These are phyloP conservation scores for Medauroidea extradentata DNA, from an alignment of 1,140 invertebrate species.

Conservation along the genomic window DNA sequence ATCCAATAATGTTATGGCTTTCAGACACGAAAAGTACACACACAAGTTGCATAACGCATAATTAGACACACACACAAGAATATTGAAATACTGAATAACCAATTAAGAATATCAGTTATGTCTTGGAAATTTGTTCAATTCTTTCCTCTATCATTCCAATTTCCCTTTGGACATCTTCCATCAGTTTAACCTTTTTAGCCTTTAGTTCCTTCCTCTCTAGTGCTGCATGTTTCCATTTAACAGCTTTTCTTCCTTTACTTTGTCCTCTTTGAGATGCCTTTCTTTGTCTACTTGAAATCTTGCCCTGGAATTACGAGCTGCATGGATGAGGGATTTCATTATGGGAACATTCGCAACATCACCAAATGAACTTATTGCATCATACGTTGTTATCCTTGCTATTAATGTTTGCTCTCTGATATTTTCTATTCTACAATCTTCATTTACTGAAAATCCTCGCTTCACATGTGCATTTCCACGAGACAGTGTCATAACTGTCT, in stretches of 20 bases:
- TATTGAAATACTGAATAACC: too few relatives aligned
- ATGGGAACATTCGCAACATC: constrained; percentile 8
- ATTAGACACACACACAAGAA: too few relatives aligned
- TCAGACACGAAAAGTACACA: too few relatives aligned
- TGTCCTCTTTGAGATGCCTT: constrained; percentile 2
- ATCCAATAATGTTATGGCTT: too few relatives aligned
- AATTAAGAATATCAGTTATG: too few relatives aligned
- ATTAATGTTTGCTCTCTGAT: constrained; percentile 20
- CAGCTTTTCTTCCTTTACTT: not conserved
- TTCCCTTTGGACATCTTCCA: too few relatives aligned
- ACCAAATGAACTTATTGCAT: constrained; percentile 5
- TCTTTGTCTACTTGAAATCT: constrained; percentile 13
- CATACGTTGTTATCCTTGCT: constrained; percentile 19
- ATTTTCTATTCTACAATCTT: constrained; percentile 24
- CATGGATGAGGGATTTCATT: constrained; percentile 8
- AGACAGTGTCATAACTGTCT: constrained; percentile 5
- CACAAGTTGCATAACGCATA: too few relatives aligned
- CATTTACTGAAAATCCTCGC: constrained; percentile 25
- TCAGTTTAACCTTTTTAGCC: too few relatives aligned
- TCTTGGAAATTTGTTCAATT: too few relatives aligned
- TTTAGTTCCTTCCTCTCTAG: too few relatives aligned
- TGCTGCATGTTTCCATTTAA: too few relatives aligned
- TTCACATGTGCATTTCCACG: constrained; percentile 23
- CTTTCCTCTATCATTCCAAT: too few relatives aligned
- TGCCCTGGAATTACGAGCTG: constrained; percentile 10